phyloP scores from a whole-genome alignment of 2,113 vertebrate genomes.

The Tenebrosternarchus preto region DNA sequence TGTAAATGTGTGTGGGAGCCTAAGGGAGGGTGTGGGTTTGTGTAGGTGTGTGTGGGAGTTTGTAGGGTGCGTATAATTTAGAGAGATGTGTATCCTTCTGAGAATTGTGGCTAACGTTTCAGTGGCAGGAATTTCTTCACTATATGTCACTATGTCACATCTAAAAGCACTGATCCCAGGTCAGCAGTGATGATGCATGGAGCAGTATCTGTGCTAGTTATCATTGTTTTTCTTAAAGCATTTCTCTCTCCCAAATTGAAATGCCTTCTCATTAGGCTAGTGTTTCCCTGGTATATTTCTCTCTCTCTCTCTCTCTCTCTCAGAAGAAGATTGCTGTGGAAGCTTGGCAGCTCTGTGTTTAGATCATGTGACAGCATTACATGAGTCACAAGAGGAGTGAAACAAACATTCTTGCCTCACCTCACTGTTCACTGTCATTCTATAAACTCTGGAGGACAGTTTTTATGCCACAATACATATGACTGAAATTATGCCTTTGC shows the following conservation, averaged over 20 bases:
- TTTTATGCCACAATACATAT: background rate
- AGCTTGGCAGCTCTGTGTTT: background rate
- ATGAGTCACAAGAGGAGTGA: slow-evolving; percentile 3
- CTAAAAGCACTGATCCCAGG: slow-evolving; percentile 1
- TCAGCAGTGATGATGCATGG: background rate
- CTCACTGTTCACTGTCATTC: background rate
- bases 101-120: background rate
- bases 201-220: background rate
- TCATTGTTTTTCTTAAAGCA: background rate
- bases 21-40: too few species aligned
- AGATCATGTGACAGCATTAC: slow-evolving; percentile 1
- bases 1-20: too few species aligned
- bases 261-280: slow-evolving; percentile 21
- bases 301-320: background rate
- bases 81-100: background rate
- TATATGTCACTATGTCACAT: slow-evolving; percentile 18
- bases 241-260: background rate
- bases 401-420: background rate
- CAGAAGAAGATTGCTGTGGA: slow-evolving; percentile 5
- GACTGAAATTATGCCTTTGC: background rate
- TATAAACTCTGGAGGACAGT: background rate
- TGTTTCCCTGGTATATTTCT: background rate
- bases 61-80: background rate
- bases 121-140: background rate
- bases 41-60: too few species aligned